These are phyloP conservation scores for Aselliscus stoliczkanus DNA, from an alignment of 2,797 vertebrate genomes.

Conservation along the genomic window DNA sequence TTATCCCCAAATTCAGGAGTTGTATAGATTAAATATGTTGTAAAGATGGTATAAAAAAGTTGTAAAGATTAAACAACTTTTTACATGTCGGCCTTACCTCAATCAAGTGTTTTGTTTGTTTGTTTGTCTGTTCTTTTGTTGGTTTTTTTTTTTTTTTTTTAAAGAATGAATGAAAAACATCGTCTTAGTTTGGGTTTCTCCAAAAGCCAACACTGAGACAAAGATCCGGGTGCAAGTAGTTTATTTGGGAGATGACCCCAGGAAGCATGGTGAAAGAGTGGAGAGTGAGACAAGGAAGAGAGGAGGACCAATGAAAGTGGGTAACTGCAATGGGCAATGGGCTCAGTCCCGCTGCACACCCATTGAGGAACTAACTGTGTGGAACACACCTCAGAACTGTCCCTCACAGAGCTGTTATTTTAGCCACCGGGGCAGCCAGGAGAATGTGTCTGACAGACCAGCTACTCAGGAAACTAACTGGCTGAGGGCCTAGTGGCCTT, in stretches of 20 bases:
- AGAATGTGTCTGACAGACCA: neutral
- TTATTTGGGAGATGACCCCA: neutral
- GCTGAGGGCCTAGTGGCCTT: neutral
- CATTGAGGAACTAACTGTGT: neutral
- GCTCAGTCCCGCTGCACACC: neutral
- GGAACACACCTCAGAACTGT: neutral
- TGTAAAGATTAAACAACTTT: neutral
- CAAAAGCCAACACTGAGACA: neutral
- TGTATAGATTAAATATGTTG: neutral
- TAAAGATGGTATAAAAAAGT: too few relatives aligned
- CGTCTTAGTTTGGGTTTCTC: neutral
- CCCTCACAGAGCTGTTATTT: neutral
- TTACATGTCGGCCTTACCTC: neutral
- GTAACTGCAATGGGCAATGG: neutral
- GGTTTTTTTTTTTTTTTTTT: neutral
- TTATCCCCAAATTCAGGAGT: neutral
- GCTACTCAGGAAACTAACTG: neutral
- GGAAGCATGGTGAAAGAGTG: neutral
- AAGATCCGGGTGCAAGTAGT: neutral
- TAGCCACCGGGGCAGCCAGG: neutral
- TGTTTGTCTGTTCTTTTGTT: too few relatives aligned
- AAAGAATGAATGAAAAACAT: neutral
- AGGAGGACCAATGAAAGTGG: neutral
- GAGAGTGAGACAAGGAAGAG: neutral
- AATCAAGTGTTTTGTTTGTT: neutral